Percentiles rank a stretch among this genome's conserved stretches.
Evolutionary conservation across 2,113 vertebrate species (phyloP).

Genomic region (Capreolus pygargus): DNA sequence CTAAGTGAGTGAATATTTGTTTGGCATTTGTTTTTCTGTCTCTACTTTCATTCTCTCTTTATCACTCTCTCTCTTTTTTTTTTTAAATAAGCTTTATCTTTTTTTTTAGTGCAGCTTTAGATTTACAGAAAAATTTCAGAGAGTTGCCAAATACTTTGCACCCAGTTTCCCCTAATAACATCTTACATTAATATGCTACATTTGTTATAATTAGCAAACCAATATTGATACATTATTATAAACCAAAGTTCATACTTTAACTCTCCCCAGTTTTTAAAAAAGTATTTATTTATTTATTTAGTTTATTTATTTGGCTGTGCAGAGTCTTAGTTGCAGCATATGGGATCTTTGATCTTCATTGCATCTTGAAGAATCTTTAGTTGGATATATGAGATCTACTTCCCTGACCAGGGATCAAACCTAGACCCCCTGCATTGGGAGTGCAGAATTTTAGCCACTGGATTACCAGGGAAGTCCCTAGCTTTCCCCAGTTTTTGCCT

Average conservation of each 20-base stretch:
- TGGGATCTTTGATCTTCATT: not conserved
- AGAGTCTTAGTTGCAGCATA: not conserved
- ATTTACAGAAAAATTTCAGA: not conserved
- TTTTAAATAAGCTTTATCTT: not conserved
- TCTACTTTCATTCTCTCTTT: not conserved
- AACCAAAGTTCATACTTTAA: not conserved
- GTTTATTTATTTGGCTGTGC: not conserved
- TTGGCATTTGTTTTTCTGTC: not conserved
- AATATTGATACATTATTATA: not conserved
- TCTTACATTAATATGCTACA: not conserved
- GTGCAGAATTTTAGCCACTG: not conserved
- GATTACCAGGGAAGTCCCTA: not conserved
- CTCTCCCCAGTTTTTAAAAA: not conserved
- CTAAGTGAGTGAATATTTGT: not conserved
- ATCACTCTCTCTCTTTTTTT: not conserved
- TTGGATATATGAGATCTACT: not conserved
- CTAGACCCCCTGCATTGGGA: not conserved
- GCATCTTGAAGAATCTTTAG: not conserved
- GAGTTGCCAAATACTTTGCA: not conserved
- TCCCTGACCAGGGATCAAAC: not conserved
- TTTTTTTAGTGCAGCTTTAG: not conserved
- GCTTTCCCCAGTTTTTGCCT: not conserved
- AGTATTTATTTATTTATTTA: not conserved
- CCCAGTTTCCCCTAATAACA: not conserved
- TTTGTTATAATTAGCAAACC: not conserved